Percentiles rank a stretch among this genome's conserved stretches.
These are phyloP conservation scores for Tenrec ecaudatus DNA, from an alignment of 2,113 vertebrate genomes.

Conservation along the genomic window DNA sequence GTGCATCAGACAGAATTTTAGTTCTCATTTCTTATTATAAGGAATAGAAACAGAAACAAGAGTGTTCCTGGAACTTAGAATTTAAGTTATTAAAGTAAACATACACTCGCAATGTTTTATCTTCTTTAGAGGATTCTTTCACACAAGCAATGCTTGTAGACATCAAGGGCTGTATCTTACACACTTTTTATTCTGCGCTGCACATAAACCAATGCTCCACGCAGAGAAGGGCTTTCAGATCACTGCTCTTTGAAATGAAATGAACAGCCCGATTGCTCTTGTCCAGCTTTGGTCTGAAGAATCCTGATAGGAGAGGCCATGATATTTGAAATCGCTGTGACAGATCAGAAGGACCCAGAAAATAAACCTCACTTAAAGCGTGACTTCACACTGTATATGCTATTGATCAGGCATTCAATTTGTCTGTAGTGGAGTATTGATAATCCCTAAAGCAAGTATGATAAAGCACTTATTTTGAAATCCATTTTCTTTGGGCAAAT, in stretches of 20 bases:
- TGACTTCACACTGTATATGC: background rate
- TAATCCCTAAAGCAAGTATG: conserved; percentile 39
- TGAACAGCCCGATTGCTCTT: background rate
- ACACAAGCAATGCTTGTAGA: conserved; percentile 17
- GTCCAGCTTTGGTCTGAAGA: background rate
- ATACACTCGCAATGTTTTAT: background rate
- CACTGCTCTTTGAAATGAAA: conserved; percentile 34
- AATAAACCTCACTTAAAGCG: background rate
- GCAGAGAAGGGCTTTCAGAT: conserved; percentile 21
- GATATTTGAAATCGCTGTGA: conserved; percentile 35
- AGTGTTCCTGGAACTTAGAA: background rate
- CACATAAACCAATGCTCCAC: conserved; percentile 16
- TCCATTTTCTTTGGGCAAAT: conserved; percentile 47
- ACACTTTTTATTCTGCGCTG: conserved; percentile 4
- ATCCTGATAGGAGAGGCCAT: background rate
- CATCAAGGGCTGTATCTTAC: background rate
- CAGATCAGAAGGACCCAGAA: conserved; percentile 48
- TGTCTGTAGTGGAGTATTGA: background rate
- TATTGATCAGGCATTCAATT: conserved; percentile 5
- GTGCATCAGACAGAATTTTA: conserved; percentile 54
- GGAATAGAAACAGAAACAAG: background rate
- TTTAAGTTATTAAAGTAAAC: conserved; percentile 40
- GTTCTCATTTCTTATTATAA: conserved; percentile 47
- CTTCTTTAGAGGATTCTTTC: conserved; percentile 3
- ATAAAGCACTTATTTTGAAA: conserved; percentile 54